Conservation (phyloP, 1,140 invertebrate species). For the Hylaeus volcanicus region DNA sequence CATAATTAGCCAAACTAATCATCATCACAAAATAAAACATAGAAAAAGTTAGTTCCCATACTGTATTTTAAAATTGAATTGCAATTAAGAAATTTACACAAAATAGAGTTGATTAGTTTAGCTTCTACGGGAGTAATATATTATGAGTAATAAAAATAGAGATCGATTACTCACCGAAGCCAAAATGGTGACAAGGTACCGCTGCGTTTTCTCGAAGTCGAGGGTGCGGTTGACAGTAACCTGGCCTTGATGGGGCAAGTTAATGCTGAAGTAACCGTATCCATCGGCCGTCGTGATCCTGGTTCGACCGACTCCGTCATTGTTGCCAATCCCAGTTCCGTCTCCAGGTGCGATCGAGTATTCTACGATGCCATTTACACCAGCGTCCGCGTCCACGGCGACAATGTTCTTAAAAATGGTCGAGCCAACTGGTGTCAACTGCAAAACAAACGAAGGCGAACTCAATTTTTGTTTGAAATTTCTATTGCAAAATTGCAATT, state of each 20-base stretch:
- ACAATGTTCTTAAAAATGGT: constrained; percentile 92
- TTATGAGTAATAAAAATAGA: not conserved
- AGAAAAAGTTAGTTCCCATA: too few relatives aligned
- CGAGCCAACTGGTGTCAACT: constrained; percentile 92
- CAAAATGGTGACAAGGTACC: constrained; percentile 93
- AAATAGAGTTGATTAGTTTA: too few relatives aligned
- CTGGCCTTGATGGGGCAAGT: constrained; percentile 93
- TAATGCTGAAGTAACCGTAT: constrained; percentile 90
- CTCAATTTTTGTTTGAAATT: too few relatives aligned
- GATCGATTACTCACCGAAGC: constrained; percentile 88
- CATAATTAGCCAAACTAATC: too few relatives aligned
- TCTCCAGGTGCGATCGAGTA: constrained; percentile 85
- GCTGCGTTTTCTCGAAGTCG: constrained; percentile 93
- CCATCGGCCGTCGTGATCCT: constrained; percentile 88
- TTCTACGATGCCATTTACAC: constrained; percentile 92
- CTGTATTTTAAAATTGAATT: too few relatives aligned
- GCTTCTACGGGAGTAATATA: too few relatives aligned
- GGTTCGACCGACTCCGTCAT: constrained; percentile 81
- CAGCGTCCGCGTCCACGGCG: constrained; percentile 91
- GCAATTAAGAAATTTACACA: too few relatives aligned
- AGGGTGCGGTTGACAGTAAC: constrained; percentile 93
- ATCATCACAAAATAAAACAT: too few relatives aligned
- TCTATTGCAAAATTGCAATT: too few relatives aligned
- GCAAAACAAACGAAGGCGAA: constrained; percentile 29
- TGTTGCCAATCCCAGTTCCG: constrained; percentile 81